These are phyloP conservation scores for Pachycephus smyrnensis DNA, from an alignment of 2,888 invertebrate species.

Conservation along the genomic window DNA sequence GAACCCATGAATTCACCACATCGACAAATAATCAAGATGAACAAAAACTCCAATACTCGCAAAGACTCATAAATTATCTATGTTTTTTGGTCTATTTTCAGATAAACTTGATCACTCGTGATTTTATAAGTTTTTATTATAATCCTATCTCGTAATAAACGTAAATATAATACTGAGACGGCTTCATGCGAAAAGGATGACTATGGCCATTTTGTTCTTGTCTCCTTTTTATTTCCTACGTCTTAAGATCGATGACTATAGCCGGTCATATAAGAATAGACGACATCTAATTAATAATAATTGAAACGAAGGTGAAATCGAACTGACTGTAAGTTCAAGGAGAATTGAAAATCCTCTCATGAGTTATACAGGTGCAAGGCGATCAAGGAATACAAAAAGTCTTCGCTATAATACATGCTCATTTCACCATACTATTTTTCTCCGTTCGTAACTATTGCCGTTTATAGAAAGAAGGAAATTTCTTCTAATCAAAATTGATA, in stretches of 20 bases:
- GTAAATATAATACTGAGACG: neutral
- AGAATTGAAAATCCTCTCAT: neutral
- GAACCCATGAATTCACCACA: no score
- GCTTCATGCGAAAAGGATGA: neutral
- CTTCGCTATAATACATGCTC: neutral
- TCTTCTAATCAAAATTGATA: neutral
- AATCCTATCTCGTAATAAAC: neutral
- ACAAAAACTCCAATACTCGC: neutral
- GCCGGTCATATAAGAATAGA: neutral
- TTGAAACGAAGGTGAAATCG: neutral
- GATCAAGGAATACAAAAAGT: neutral
- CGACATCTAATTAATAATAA: constrained; percentile 1
- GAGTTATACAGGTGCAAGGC: neutral
- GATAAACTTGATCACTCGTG: neutral
- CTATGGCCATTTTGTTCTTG: neutral
- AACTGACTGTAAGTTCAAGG: neutral
- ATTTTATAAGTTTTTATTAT: neutral
- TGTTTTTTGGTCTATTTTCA: neutral
- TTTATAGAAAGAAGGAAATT: neutral
- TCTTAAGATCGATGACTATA: neutral
- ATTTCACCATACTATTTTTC: neutral
- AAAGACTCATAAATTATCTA: neutral
- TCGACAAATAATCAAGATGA: no score
- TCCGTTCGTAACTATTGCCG: neutral
- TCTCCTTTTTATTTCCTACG: neutral